Evolutionary conservation across 2,797 vertebrate species (phyloP), one percentile per base, ranked within the genome.

Genomic region (Gymnocypris eckloni): DNA sequence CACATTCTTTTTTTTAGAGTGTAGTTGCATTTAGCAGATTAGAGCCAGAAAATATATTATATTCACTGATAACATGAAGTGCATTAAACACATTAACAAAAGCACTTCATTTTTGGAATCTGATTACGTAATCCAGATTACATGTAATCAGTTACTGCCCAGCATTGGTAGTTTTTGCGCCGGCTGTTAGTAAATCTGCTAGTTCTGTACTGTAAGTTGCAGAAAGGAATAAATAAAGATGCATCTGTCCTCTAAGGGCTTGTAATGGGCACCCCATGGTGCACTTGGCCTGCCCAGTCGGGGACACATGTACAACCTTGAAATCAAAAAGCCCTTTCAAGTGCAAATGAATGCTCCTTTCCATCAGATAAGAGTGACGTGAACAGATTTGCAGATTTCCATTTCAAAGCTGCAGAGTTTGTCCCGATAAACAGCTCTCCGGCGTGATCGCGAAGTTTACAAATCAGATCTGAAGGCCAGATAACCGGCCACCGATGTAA

Each of bases 371-470:
- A 85, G 79, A 79, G 33, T 59, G 66, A 86, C 67, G 66, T 69
- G 70, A 86, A 83, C 86, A 87, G 79, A 82, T 86, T 64, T 79
- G 28, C 43, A 83, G 83, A 87, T 87, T 86, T 86, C 52, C 83
- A 86, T 83, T 87, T 89, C 83, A 87, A 89, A 87, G 82, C 33
- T 3, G 12, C 41, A 48, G 20, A 82, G 43, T 83, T 82, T 85
- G 83, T 82, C 64, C 43, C 22, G 82, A 88, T 87, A 88, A 86
- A 84, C 45, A 82, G 79, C 25, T 28, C 50, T 45, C 50, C 16
- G 54, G 73, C 28, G 45, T 77, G 70, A 79, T 79, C 22, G 79
- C 43, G 15, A n/a, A 73, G 45, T 83, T 87, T 87, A 69, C 59
- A 87, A 79, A 85, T 71, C 25, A 73, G 45, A 79, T 86, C 67